These are phyloP conservation scores for Planiliza haematocheilus DNA, from an alignment of 2,113 vertebrate genomes.

Conservation along the genomic window DNA sequence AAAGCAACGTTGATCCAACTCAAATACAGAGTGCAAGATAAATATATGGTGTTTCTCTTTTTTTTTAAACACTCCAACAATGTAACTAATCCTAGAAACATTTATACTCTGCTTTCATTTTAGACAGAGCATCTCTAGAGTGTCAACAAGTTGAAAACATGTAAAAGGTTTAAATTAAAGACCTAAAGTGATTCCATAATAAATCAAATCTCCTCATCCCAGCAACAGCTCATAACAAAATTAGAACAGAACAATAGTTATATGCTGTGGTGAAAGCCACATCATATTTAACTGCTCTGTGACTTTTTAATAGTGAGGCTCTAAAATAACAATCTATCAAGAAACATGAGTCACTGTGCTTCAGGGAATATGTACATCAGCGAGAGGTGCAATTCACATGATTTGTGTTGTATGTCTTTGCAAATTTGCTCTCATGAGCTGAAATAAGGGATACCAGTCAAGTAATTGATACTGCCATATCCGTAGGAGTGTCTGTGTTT, in stretches of 20 bases:
- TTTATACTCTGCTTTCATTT: neutral
- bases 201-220: neutral
- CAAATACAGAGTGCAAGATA: neutral
- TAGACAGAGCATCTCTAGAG: neutral
- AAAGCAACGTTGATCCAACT: neutral
- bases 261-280: slow-evolving; percentile 14
- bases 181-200: neutral
- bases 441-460: neutral
- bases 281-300: slow-evolving; percentile 1
- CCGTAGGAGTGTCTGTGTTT: neutral
- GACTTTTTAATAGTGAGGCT: neutral
- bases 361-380: neutral
- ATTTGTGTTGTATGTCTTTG: neutral
- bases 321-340: slow-evolving; percentile 26
- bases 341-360: neutral
- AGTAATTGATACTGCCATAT: neutral
- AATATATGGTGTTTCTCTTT: neutral
- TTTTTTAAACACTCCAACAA: neutral
- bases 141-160: slow-evolving; percentile 5
- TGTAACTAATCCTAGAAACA: neutral
- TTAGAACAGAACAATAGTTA: slow-evolving; percentile 6
- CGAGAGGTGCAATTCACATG: no score
- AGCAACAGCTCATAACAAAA: neutral
- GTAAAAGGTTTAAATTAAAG: slow-evolving; percentile 17
- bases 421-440: neutral